Conservation (phyloP, 2,113 vertebrate species). For the Toxotes chatareus region DNA sequence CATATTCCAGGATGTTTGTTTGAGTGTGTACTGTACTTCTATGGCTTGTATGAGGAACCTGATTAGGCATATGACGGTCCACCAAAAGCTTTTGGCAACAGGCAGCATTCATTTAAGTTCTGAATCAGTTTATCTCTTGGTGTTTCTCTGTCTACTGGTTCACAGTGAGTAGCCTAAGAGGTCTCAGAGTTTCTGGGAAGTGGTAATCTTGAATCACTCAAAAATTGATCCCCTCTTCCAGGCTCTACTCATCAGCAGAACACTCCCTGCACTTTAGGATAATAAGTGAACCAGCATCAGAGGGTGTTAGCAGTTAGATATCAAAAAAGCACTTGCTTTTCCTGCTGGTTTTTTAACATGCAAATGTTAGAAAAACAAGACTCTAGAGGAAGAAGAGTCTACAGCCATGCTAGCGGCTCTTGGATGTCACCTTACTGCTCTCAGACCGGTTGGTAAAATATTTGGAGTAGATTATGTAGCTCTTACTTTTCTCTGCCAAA, state of each 20-base stretch:
- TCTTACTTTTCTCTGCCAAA: no score
- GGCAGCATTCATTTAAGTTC: neutral
- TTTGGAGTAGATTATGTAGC: no score
- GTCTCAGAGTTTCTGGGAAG: neutral
- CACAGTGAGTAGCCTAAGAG: neutral
- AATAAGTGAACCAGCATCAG: neutral
- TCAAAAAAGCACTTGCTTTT: neutral
- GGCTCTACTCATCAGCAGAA: neutral
- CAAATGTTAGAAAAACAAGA: neutral
- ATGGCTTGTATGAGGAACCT: neutral
- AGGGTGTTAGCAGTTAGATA: neutral
- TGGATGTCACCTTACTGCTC: no score
- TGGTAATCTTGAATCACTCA: neutral
- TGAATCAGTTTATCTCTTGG: neutral
- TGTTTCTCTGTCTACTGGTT: neutral
- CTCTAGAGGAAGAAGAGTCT: no score
- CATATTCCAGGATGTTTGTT: neutral
- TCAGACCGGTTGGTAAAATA: no score
- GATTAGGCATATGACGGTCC: neutral
- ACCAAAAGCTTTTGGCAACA: neutral
- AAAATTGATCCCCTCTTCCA: constrained; percentile 1
- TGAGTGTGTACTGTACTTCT: neutral
- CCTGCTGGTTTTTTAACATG: neutral
- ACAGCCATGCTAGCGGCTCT: no score
- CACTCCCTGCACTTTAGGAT: neutral